Evolutionary conservation across 1,140 invertebrate genomes (phyloP), one percentile per base, ranked within the genome.

Genomic region (Penaeus vannamei): DNA sequence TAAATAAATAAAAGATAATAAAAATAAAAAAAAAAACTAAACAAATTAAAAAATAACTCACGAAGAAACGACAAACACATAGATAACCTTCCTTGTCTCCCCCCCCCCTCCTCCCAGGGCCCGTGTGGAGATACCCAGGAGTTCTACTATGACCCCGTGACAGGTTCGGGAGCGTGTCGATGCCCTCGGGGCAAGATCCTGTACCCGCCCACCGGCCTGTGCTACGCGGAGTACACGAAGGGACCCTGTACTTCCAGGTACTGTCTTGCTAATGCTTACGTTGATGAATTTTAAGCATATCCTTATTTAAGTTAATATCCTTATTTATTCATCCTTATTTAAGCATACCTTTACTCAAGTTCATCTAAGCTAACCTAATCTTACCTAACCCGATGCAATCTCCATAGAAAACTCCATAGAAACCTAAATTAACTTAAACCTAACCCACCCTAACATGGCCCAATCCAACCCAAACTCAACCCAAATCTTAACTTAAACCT

Each of bases 71-170:
- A 12, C 59, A 36, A 69, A 14, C 32, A 42, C 8, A 19, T 26
- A 4, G 2, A n/a, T 69, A 20, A 17, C 23, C 59, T 46, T 29
- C 26, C 32, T 7, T 17, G 36, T 14, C 60, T 20, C 29, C 61
- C 26, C 82, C 32, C 1, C 22, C 12, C 32, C n/a, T 23, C n/a
- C 61, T 46, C 32, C 94, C 95, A 95, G 92, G 93, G 93, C 92
- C 89, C 89, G 2, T 97, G 96, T 93, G 96, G 96, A 12, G 95
- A 96, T 10, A 96, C 96, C 1, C 96, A 97, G 95, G 97, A 97
- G 93, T 92, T 97, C 12, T 95, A 95, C 87, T 92, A 91, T 85
- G 84, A 92, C 72, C 32, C 69, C n/a, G n/a, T 32, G 19, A 84
- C 59, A 26, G 87, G 87, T 22, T 53, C 22, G 64, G 87, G 84